Conservation (phyloP, 2,797 vertebrate species). For the Cynodonichthys magdalenae region DNA sequence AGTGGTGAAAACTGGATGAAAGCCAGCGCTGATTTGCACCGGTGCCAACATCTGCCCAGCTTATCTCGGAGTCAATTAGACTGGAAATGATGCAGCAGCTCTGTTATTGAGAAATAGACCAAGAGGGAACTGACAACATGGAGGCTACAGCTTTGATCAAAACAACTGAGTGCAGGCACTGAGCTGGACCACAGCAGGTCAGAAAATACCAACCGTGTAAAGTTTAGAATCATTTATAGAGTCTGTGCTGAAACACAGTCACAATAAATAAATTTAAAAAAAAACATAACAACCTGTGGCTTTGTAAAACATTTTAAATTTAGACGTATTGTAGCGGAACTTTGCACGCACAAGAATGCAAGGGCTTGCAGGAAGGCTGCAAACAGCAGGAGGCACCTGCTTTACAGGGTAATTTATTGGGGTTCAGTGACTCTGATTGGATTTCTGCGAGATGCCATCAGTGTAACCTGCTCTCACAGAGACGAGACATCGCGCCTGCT, state of each 20-base stretch:
- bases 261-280: no score
- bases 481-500: constrained; percentile 49
- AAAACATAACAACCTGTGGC: no score
- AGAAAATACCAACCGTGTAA: no score
- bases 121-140: constrained; percentile 32
- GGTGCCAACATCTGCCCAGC: constrained; percentile 45
- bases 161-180: no score
- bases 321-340: not conserved
- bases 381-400: constrained; percentile 65
- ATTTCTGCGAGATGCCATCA: constrained; percentile 76
- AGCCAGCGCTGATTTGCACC: constrained; percentile 56
- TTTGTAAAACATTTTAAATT: no score
- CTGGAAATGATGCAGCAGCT: constrained; percentile 26
- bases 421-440: constrained; percentile 63
- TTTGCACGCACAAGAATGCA: not conserved
- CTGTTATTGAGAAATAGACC: constrained; percentile 56
- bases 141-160: not conserved
- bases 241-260: no score
- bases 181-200: no score
- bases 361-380: constrained; percentile 11
- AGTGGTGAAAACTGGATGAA: constrained; percentile 47
- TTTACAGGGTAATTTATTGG: constrained; percentile 74
- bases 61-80: constrained; percentile 40
- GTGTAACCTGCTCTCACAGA: constrained; percentile 73
- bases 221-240: no score